Percentiles rank a stretch among this genome's conserved stretches.
phyloP scores from a whole-genome alignment of 2,888 invertebrate genomes.

The Platycheirus albimanus region DNA sequence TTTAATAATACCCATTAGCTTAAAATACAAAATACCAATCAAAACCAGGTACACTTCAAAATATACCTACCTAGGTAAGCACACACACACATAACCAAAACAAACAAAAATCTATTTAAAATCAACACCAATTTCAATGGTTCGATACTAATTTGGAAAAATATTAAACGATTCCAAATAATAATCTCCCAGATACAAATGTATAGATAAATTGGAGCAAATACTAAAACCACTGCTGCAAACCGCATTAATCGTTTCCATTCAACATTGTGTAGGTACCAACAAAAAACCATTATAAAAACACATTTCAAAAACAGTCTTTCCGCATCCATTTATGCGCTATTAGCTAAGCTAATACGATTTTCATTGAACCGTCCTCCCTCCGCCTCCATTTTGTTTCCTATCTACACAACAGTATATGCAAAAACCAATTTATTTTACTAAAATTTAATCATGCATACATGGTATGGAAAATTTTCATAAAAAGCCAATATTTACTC shows the following conservation, averaged over 20 bases:
- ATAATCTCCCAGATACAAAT: constrained; percentile 2
- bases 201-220: neutral
- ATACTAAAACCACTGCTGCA: neutral
- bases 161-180: constrained; percentile 2
- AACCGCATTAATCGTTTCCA: constrained; percentile 3
- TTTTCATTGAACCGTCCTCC: neutral
- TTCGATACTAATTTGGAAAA: neutral
- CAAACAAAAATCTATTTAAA: constrained; percentile 5
- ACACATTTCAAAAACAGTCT: constrained; percentile 11
- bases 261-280: no score
- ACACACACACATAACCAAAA: neutral
- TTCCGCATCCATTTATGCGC: constrained; percentile 25
- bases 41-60: neutral
- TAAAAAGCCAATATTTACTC: constrained; percentile 41
- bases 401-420: no score
- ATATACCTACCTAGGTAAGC: neutral
- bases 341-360: constrained; percentile 28
- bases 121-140: neutral
- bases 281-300: neutral
- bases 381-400: neutral
- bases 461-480: constrained; percentile 19
- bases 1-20: neutral
- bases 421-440: constrained; percentile 60
- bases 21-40: neutral
- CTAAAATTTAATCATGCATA: constrained; percentile 57